A percentile compares a stretch with the other conserved stretches of the same genome.
phyloP scores from a whole-genome alignment of 2,797 vertebrate species.

The Danionella dracula region DNA sequence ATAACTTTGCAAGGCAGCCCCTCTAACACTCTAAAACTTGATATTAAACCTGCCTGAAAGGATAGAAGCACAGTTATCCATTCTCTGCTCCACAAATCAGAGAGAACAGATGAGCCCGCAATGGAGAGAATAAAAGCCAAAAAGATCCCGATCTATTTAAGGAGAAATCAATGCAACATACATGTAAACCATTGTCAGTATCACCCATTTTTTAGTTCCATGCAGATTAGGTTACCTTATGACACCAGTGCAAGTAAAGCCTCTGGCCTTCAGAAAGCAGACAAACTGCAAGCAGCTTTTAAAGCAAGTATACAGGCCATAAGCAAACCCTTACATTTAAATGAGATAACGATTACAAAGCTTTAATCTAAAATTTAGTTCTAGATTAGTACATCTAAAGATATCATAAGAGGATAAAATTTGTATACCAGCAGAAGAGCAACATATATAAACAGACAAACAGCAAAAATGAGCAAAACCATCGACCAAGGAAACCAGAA shows the following conservation, averaged over 20 bases:
- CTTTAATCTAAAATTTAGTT: too few species aligned
- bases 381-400: too few species aligned
- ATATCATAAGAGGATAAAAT: neutral
- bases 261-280: constrained; percentile 80
- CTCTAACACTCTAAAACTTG: neutral
- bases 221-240: constrained; percentile 72
- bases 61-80: constrained; percentile 80
- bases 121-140: constrained; percentile 63
- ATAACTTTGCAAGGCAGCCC: too few species aligned
- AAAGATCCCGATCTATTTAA: constrained; percentile 69
- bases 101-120: constrained; percentile 61
- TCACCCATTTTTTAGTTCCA: neutral
- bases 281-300: constrained; percentile 78
- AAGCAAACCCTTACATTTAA: neutral
- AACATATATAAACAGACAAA: constrained; percentile 70
- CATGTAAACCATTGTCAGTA: neutral
- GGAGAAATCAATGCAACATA: neutral
- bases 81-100: constrained; percentile 71
- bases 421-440: constrained; percentile 70
- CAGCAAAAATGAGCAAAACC: constrained; percentile 71
- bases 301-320: neutral
- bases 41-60: constrained; percentile 71
- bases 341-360: too few species aligned
- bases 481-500: constrained; percentile 86
- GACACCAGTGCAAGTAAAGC: constrained; percentile 78